Conservation (phyloP, 1,140 invertebrate genomes). For the Zaprionus ornatus region DNA sequence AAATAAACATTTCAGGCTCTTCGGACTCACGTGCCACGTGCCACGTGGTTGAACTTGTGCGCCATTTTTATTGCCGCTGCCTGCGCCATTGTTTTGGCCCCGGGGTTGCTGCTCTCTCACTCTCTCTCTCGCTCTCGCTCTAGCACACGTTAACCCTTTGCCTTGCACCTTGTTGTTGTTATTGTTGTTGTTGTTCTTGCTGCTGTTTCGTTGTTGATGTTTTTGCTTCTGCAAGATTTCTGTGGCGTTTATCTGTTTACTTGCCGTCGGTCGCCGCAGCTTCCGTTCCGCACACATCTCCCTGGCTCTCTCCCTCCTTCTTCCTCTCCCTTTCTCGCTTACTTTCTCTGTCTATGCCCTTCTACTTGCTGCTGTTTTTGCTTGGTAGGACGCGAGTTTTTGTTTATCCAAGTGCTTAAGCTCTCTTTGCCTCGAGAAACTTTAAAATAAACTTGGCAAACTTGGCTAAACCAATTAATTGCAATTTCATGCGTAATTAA, state of each 20-base stretch:
- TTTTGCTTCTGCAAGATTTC: conserved; percentile 73
- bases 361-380: background rate
- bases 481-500: conserved; percentile 80
- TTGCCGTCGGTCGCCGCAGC: conserved; percentile 30
- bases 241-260: conserved; percentile 63
- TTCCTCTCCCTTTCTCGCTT: too few species aligned
- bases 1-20: conserved; percentile 75
- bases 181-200: conserved; percentile 42
- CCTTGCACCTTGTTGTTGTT: background rate
- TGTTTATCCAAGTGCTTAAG: conserved; percentile 76
- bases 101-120: conserved; percentile 3
- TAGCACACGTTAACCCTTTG: background rate
- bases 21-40: conserved; percentile 73
- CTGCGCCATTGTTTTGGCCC: conserved; percentile 63
- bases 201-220: conserved; percentile 70
- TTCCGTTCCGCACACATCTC: background rate
- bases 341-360: background rate
- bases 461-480: conserved; percentile 77
- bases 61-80: conserved; percentile 78
- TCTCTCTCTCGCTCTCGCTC: conserved; percentile 7
- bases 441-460: conserved; percentile 32
- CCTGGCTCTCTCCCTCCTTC: background rate
- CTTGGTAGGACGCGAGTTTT: conserved; percentile 52
- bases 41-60: conserved; percentile 76
- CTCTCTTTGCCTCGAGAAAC: conserved; percentile 49